Base-by-base conservation (phyloP, 2,797 vertebrate genomes). In the Rhinogobio ventralis region DNA sequence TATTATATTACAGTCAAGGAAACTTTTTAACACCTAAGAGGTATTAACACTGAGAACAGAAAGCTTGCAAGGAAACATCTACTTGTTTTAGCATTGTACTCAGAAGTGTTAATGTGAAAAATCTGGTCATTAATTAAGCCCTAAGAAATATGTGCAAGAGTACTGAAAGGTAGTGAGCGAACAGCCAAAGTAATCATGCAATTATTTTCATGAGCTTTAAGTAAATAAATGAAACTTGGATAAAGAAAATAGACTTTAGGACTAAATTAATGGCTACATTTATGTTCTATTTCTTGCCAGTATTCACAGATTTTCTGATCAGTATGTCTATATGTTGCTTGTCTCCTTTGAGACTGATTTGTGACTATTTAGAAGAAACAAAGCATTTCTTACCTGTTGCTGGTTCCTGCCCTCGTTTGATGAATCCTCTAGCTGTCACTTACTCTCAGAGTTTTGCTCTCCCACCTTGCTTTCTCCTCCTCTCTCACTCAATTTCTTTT, bases 341-440 rank as follows among this genome's bases (percentile, higher is more conserved):
- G 60, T 84, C 71, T 82, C 78, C 39, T 51, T 45, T 75, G 46
- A 72, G n/a, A 51, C n/a, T 49, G 60, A 81, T 76, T 78, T 68
- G 39, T 15, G 23, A 82, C 69, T 68, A 13, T 30, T 49, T 30
- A 33, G 45, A 85, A 90, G 17, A 72, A 86, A 90, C 87, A 79
- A 64, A 80, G n/a, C 83, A 53, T 79, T 73, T 90, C 94, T 95
- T 95, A 96, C 95, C 95, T 95, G 93, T 90, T 91, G 91, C 90
- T 93, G 93, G 91, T 94, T 94, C 93, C 93, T 94, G 92, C 91
- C 91, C 94, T 94, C 90, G 92, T 94, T 89, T 92, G 91, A 91
- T 94, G 85, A 66, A 73, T 86, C 62, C 73, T 83, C 79, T 62
- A 73, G 78, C 81, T 86, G 77, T 86, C 84, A 82, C 83, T 85